Conservation (phyloP, 1,140 invertebrate genomes). For the Ceratosolen fusciceps region DNA sequence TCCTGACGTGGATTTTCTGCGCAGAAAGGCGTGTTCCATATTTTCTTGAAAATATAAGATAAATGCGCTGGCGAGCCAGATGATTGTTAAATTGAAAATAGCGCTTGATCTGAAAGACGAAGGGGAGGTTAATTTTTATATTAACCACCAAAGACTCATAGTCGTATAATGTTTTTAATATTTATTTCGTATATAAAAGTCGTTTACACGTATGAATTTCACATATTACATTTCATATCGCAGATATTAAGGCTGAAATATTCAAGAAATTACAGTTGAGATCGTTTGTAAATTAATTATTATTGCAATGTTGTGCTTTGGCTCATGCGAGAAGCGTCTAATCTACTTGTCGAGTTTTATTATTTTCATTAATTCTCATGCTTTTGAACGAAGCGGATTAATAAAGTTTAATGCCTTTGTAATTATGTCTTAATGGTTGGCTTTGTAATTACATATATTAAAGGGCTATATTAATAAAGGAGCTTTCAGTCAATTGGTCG, state of each 20-base stretch:
- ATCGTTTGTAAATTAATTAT: not conserved
- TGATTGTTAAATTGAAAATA: no score
- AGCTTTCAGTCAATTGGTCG: not conserved
- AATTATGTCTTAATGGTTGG: constrained; percentile 9
- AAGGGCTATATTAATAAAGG: not conserved
- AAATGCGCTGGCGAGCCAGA: no score
- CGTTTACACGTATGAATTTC: no score
- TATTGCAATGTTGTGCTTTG: not conserved
- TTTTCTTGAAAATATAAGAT: no score
- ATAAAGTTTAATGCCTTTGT: not conserved
- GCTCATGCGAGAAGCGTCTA: not conserved
- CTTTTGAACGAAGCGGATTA: not conserved
- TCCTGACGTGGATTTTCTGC: no score
- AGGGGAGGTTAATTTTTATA: no score
- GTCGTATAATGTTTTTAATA: no score
- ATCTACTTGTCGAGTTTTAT: not conserved
- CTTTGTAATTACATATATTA: not conserved
- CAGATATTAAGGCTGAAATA: not conserved
- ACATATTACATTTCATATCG: no score
- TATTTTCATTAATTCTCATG: not conserved
- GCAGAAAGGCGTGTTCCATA: no score
- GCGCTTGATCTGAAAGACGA: no score
- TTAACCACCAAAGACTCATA: no score
- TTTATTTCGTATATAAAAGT: no score
- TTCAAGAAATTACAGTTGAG: not conserved